Percentiles rank a stretch among this genome's conserved stretches.
These are phyloP conservation scores for Carlito syrichta DNA, from an alignment of 2,113 vertebrate genomes.

Conservation along the genomic window DNA sequence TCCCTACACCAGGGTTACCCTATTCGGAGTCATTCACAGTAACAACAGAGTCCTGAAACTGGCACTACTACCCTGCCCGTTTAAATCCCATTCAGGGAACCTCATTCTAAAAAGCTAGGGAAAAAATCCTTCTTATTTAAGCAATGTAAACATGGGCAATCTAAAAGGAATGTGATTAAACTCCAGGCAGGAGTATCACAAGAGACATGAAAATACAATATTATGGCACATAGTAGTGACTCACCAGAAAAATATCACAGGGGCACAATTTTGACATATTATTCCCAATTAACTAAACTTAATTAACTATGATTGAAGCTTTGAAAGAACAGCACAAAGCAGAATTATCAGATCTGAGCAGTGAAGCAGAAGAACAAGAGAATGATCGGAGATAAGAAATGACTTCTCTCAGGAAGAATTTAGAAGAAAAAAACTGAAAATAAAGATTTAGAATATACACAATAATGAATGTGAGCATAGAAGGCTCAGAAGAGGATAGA, in stretches of 20 bases:
- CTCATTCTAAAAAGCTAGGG: background rate
- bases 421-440: background rate
- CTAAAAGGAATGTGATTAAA: background rate
- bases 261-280: background rate
- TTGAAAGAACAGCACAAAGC: background rate
- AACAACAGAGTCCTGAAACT: background rate
- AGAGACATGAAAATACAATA: background rate
- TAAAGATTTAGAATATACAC: background rate
- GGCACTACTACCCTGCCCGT: background rate
- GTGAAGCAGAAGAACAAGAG: background rate
- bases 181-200: background rate
- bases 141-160: background rate
- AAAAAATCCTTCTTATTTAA: background rate
- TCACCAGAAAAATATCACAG: background rate
- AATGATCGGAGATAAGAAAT: background rate
- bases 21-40: background rate
- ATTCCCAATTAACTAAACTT: background rate
- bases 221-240: background rate
- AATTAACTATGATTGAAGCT: background rate
- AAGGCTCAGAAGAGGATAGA: background rate
- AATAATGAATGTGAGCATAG: too few species aligned
- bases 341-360: background rate
- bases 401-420: background rate
- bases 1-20: rapidly evolving
- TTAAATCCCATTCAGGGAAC: background rate